phyloP scores from a whole-genome alignment of 2,888 invertebrate genomes.

The Zaprionus bogoriensis region DNA sequence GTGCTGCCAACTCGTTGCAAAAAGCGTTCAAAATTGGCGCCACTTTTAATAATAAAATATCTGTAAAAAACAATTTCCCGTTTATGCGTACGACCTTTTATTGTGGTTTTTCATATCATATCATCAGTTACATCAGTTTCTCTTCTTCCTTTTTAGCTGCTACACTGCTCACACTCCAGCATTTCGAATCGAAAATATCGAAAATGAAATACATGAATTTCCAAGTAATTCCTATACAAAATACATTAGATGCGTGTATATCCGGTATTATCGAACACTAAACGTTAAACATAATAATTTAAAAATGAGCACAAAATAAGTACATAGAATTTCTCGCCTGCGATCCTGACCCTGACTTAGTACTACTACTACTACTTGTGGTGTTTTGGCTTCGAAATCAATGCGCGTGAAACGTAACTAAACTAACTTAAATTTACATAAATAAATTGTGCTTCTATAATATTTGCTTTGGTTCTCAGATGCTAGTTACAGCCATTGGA shows the following conservation, averaged over 20 bases:
- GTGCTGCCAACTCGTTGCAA: no score
- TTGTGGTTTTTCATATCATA: conserved; percentile 30
- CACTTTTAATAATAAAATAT: no score
- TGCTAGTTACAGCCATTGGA: conserved; percentile 69
- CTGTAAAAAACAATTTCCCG: conserved; percentile 1
- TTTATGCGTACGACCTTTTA: conserved; percentile 74
- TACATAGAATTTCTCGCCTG: conserved; percentile 53
- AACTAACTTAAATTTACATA: conserved; percentile 75
- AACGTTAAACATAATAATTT: conserved; percentile 50
- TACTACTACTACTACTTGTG: no score
- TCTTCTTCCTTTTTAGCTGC: no score
- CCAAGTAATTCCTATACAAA: conserved; percentile 39
- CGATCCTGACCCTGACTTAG: conserved; percentile 41
- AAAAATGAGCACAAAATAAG: conserved; percentile 60
- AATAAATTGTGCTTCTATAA: conserved; percentile 61
- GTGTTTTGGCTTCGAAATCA: conserved; percentile 47
- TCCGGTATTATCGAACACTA: conserved; percentile 52
- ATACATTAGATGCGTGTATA: conserved; percentile 18
- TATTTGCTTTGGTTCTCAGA: conserved; percentile 78
- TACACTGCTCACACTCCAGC: conserved; percentile 56
- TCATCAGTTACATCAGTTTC: conserved; percentile 41
- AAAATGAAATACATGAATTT: conserved; percentile 52
- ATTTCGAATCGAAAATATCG: conserved; percentile 34
- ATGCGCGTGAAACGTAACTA: conserved; percentile 57
- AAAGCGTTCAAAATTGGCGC: no score